Base-by-base conservation (phyloP, 1,140 invertebrate genomes). In the Neodiprion pinetum region DNA sequence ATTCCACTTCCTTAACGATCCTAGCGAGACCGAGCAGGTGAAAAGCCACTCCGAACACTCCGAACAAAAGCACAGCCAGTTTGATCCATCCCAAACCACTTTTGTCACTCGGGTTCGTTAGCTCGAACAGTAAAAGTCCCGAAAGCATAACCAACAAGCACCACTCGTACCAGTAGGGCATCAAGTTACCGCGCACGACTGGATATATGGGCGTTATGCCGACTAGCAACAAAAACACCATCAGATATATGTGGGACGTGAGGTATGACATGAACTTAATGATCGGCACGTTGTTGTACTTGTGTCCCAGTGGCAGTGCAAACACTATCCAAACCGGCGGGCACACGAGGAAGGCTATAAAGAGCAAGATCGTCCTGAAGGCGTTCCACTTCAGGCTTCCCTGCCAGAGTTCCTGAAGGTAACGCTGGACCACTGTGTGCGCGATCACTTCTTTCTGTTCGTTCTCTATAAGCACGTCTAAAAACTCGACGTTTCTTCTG, bases 201-300 rank as follows among this genome's bases (percentile, higher is more conserved):
- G 94, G 93, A 86, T 96, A 95, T 74, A 97, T 92, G 47, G 97
- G 96, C 71, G 94, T 95, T 73, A 99, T 97, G 48, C 94, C 95
- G n/a, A 96, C 96, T 72, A 98, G 90, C 71, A 95, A 92, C 77
- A 99, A 92, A 77, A 99, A 93, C 69, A 97, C 88, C 93, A 99
- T 99, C 72, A 99, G 92, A 88, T 99, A 98, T 78, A 99, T 94
- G 89, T 99, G 98, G 1, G 98, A 99, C 1, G 98, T 99, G 71
- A 99, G 91, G 88, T 99, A 99, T 12, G 97, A 98, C 95, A 99
- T 99, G 87, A 99, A 99, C 89, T 99, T 99, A 82, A 99, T 98
- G 79, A 99, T 98, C 21, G 98, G 98, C 80, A 96, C 93, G 90
- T 96, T 97, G 90, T 97, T 96, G 88, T 98, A 99, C 86, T 95